Evolutionary conservation across 1,140 invertebrate genomes (phyloP).

Genomic region (Branchinecta lindahli): DNA sequence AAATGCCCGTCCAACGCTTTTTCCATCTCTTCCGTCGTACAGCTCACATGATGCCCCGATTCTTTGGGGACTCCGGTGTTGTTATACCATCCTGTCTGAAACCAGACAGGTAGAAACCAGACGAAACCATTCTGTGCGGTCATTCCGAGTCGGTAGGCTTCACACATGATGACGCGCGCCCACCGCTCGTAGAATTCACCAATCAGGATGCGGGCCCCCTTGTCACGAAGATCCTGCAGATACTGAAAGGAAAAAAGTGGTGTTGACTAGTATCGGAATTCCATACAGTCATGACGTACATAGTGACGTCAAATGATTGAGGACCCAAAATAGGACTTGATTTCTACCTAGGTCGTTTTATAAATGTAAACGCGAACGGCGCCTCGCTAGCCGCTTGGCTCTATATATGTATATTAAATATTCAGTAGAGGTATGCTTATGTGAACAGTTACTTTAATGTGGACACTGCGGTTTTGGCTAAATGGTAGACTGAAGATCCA

Average conservation of each 20-base stretch:
- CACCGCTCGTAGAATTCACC: slow-evolving; percentile 53
- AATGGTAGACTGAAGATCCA: too few species aligned
- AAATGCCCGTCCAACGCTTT: slow-evolving; percentile 59
- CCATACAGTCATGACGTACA: too few species aligned
- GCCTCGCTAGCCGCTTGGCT: too few species aligned
- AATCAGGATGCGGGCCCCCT: slow-evolving; percentile 53
- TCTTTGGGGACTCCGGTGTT: slow-evolving; percentile 41
- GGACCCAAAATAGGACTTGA: too few species aligned
- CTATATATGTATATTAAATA: too few species aligned
- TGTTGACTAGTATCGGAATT: too few species aligned
- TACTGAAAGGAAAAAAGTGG: slow-evolving; percentile 37
- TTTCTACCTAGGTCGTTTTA: too few species aligned
- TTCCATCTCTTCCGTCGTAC: slow-evolving; percentile 45
- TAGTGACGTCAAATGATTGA: too few species aligned
- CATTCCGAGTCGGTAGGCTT: slow-evolving; percentile 48
- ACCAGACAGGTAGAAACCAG: slow-evolving; percentile 58
- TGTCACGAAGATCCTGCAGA: slow-evolving; percentile 47
- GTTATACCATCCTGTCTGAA: slow-evolving; percentile 44
- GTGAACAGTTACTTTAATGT: too few species aligned
- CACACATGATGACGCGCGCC: slow-evolving; percentile 53
- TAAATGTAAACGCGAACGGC: too few species aligned
- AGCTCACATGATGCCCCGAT: slow-evolving; percentile 36
- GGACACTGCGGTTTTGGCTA: too few species aligned
- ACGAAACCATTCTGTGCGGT: slow-evolving; percentile 45
- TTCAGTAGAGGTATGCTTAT: too few species aligned